Evolutionary conservation across 2,113 vertebrate genomes (phyloP).

Genomic region (Cygnus atratus): DNA sequence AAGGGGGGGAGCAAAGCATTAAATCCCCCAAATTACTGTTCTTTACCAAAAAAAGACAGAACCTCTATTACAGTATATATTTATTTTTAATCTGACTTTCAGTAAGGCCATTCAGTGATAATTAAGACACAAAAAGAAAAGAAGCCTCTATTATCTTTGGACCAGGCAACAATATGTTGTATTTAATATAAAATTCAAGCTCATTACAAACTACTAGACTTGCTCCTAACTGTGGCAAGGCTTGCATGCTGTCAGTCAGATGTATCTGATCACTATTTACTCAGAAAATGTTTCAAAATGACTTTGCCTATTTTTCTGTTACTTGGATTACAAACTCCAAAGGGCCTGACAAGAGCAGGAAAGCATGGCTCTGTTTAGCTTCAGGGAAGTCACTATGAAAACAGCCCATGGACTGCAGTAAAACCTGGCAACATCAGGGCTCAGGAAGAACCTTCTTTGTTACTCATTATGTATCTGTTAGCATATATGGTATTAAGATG

Average conservation of each 20-base stretch:
- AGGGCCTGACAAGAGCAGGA: not conserved
- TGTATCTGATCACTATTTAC: not conserved
- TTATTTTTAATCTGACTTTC: not conserved
- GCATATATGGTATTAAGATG: not conserved
- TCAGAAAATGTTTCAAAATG: not conserved
- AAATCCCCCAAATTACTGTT: not conserved
- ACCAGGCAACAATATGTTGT: not conserved
- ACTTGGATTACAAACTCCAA: not conserved
- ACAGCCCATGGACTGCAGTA: accelerated
- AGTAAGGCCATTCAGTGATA: not conserved
- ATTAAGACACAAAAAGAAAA: not conserved
- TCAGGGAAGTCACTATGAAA: not conserved
- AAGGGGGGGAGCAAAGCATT: not conserved
- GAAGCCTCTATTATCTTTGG: not conserved
- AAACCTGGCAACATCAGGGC: not conserved
- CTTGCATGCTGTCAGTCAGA: not conserved
- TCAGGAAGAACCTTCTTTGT: not conserved
- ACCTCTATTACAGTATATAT: not conserved
- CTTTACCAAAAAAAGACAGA: not conserved
- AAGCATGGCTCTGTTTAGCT: not conserved
- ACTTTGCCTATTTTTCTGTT: not conserved
- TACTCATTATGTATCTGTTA: not conserved
- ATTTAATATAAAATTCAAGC: too few species aligned
- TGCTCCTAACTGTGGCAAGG: not conserved
- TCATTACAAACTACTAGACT: not conserved